A percentile compares a stretch with the other conserved stretches of the same genome.
Evolutionary conservation across 1,140 invertebrate genomes (phyloP).

Genomic region (Drosophila lini): DNA sequence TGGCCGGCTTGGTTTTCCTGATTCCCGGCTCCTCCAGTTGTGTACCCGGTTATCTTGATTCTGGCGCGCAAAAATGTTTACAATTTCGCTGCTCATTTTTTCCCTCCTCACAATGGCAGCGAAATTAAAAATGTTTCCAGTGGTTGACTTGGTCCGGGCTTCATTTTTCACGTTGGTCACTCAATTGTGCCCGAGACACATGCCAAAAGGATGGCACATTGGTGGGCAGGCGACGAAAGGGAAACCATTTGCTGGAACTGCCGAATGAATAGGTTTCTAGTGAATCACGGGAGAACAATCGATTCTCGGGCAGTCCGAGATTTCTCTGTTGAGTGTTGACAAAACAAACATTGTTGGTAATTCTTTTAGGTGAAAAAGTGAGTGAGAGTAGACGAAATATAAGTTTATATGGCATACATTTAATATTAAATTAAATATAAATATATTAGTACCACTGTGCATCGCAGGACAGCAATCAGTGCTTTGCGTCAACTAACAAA

Average conservation of each 20-base stretch:
- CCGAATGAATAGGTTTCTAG: conserved; percentile 15
- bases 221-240: conserved; percentile 27
- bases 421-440: neutral
- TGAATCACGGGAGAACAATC: conserved; percentile 10
- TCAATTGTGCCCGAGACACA: conserved; percentile 76
- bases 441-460: conserved; percentile 13
- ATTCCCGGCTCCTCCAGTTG: conserved; percentile 24
- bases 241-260: conserved; percentile 21
- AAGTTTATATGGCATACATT: neutral
- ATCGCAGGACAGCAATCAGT: conserved; percentile 50
- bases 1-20: conserved; percentile 40
- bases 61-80: conserved; percentile 80
- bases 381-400: neutral
- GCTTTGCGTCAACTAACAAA: conserved; percentile 82
- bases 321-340: conserved; percentile 6
- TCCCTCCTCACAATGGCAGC: conserved; percentile 57
- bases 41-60: conserved; percentile 67
- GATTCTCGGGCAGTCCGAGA: neutral
- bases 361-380: neutral
- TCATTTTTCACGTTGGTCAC: conserved; percentile 81
- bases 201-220: conserved; percentile 67
- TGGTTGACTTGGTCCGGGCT: conserved; percentile 50
- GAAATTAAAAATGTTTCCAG: conserved; percentile 74
- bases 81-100: conserved; percentile 71
- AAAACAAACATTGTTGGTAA: neutral